Conservation (phyloP, 2,113 vertebrate genomes). For the Siniperca knerii region DNA sequence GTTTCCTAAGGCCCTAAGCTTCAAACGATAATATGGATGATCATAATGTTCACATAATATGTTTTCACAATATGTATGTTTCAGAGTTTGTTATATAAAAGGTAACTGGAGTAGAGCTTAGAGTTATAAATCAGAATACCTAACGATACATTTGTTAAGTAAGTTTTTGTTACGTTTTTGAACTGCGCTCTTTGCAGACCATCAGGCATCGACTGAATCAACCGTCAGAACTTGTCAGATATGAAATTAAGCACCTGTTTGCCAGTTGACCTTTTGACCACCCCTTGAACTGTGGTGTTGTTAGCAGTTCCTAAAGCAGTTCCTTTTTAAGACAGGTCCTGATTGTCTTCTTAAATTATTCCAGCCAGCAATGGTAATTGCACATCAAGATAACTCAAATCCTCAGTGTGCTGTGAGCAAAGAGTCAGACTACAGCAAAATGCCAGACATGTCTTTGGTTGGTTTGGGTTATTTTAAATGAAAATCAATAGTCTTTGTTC, state of each 20-base stretch:
- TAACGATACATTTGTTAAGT: too few species aligned
- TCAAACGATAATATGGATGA: neutral
- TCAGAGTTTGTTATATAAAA: neutral
- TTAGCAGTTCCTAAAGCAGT: neutral
- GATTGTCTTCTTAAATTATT: constrained; percentile 12
- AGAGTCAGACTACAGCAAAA: neutral
- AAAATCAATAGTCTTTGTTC: neutral
- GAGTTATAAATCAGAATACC: neutral
- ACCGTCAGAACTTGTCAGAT: neutral
- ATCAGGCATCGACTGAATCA: neutral
- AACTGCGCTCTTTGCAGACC: neutral
- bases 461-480: constrained; percentile 1
- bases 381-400: neutral
- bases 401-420: neutral
- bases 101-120: neutral
- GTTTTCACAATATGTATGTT: neutral
- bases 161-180: neutral
- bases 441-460: neutral
- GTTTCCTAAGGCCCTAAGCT: neutral
- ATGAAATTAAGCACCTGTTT: neutral
- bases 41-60: neutral
- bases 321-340: neutral
- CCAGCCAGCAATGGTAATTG: neutral
- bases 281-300: neutral
- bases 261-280: neutral